These are phyloP conservation scores for Dipus sagitta DNA, from an alignment of 2,797 vertebrate species.

Conservation along the genomic window DNA sequence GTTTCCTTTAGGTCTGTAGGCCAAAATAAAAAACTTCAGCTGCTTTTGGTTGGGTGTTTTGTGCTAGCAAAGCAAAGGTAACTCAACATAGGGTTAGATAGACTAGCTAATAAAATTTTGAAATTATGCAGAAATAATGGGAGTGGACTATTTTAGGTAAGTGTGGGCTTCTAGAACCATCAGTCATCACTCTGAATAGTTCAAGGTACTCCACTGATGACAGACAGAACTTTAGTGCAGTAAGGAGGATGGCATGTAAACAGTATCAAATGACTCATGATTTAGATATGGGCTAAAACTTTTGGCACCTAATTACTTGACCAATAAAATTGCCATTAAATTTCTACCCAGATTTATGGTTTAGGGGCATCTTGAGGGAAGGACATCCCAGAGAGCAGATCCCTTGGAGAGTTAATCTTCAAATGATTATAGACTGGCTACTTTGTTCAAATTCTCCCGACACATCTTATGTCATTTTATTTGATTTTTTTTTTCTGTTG, in stretches of 20 bases:
- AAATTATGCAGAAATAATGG: neutral
- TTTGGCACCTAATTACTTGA: neutral
- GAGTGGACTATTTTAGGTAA: neutral
- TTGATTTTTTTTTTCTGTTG: conserved; percentile 10
- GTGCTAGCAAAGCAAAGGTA: no score
- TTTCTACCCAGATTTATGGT: neutral
- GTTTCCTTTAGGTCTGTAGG: no score
- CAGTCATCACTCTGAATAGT: neutral
- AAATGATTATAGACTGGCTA: neutral
- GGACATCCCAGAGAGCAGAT: neutral
- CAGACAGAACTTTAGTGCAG: neutral
- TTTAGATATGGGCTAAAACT: neutral
- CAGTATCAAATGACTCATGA: neutral
- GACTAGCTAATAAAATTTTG: neutral
- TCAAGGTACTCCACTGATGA: neutral
- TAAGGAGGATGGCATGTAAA: neutral
- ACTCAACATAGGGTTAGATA: neutral
- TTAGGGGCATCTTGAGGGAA: neutral
- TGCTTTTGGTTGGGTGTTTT: no score
- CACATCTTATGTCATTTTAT: conserved; percentile 8
- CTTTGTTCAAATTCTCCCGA: neutral
- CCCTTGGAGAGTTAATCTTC: neutral
- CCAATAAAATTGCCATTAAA: neutral
- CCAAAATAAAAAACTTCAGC: no score
- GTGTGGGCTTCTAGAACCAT: neutral